Percentiles rank a stretch among this genome's conserved stretches.
phyloP scores from a whole-genome alignment of 2,113 vertebrate genomes.

The Phyllostomus hastatus region DNA sequence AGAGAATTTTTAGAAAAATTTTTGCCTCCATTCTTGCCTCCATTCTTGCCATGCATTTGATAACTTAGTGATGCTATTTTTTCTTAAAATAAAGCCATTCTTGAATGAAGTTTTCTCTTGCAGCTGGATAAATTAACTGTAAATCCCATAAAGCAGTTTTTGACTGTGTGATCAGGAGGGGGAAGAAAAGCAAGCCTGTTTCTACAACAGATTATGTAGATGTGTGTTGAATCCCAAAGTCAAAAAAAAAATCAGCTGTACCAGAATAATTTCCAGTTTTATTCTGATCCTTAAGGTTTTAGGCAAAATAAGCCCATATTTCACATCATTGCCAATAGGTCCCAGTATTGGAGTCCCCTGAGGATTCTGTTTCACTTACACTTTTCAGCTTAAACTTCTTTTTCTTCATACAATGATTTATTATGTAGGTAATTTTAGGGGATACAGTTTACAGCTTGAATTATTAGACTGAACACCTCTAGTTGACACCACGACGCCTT shows the following conservation, averaged over 20 bases:
- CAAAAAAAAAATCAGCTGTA: background rate
- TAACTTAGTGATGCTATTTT: slow-evolving; percentile 1
- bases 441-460: slow-evolving; percentile 86
- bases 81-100: background rate
- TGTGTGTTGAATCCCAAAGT: background rate
- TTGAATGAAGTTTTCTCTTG: background rate
- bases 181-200: background rate
- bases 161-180: background rate
- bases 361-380: slow-evolving; percentile 54
- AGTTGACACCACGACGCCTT: slow-evolving; percentile 84
- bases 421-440: slow-evolving; percentile 83
- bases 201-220: background rate
- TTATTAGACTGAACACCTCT: slow-evolving; percentile 86
- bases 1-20: background rate
- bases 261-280: slow-evolving; percentile 64
- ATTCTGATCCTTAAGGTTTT: slow-evolving; percentile 61
- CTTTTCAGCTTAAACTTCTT: slow-evolving; percentile 76
- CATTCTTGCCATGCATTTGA: slow-evolving; percentile 12
- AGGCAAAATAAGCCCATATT: slow-evolving; percentile 69
- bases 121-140: slow-evolving; percentile 29
- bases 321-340: slow-evolving; percentile 72
- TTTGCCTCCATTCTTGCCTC: background rate
- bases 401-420: slow-evolving; percentile 83
- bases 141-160: slow-evolving; percentile 43
- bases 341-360: slow-evolving; percentile 65